phyloP scores from a whole-genome alignment of 1,140 invertebrate species.

The Plodia interpunctella region DNA sequence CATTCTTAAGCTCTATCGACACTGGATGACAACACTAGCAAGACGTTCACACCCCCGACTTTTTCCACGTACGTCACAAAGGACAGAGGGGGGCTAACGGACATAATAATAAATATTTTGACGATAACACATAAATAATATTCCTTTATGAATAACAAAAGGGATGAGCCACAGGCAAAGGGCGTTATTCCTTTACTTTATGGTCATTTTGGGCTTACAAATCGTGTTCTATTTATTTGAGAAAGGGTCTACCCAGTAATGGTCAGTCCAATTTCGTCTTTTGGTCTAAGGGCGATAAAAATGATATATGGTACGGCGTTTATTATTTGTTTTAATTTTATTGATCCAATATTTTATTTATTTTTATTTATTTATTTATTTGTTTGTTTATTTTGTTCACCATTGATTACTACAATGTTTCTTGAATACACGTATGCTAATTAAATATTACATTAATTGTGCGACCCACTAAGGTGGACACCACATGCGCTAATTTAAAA shows the following conservation, averaged over 20 bases:
- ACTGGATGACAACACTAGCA: slow-evolving; percentile 29
- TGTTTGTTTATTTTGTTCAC: too few species aligned
- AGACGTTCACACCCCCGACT: slow-evolving; percentile 64
- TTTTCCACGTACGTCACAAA: slow-evolving; percentile 58
- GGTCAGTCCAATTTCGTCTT: slow-evolving; percentile 4
- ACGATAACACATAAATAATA: slow-evolving; percentile 76
- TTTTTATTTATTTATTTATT: slow-evolving; percentile 18
- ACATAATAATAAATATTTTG: slow-evolving; percentile 77
- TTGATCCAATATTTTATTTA: not conserved
- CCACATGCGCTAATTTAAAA: too few species aligned
- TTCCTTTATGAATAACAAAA: slow-evolving; percentile 75
- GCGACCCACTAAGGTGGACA: too few species aligned
- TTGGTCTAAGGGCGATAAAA: not conserved
- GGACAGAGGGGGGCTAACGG: slow-evolving; percentile 55
- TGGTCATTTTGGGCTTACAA: slow-evolving; percentile 61
- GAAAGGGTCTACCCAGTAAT: slow-evolving; percentile 10
- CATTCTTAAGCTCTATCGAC: slow-evolving; percentile 25
- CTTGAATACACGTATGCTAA: too few species aligned
- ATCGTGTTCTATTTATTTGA: slow-evolving; percentile 61
- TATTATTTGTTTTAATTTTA: not conserved
- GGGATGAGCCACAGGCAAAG: slow-evolving; percentile 47
- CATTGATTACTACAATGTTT: too few species aligned
- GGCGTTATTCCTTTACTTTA: slow-evolving; percentile 62
- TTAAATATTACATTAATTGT: too few species aligned
- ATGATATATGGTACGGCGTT: not conserved